A percentile compares a stretch with the other conserved stretches of the same genome.
Conservation (phyloP, 2,113 vertebrate species). For the Microtus richardsoni region DNA sequence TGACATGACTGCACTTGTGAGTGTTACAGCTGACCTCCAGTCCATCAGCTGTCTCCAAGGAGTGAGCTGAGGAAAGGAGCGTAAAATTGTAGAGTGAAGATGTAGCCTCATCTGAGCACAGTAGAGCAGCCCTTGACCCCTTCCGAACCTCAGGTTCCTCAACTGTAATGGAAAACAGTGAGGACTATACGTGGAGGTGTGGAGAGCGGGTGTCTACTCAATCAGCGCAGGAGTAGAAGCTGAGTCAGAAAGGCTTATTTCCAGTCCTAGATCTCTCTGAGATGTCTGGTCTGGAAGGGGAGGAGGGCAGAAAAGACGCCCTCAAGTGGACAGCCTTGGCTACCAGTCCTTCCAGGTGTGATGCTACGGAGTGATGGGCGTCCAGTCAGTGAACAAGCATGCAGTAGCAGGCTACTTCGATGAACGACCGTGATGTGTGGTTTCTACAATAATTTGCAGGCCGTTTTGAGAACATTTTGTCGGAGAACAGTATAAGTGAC, state of each 20-base stretch:
- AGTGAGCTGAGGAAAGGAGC: fast-evolving
- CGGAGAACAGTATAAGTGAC: conserved; percentile 80
- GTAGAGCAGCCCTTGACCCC: background rate
- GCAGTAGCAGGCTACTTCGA: background rate
- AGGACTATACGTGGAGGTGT: background rate
- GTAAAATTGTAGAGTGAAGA: fast-evolving
- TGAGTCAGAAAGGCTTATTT: background rate
- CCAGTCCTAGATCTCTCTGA: background rate
- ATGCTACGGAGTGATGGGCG: background rate
- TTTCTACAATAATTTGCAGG: conserved; percentile 81
- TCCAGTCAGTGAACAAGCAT: fast-evolving
- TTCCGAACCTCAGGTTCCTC: background rate
- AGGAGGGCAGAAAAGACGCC: background rate
- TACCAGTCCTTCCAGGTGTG: fast-evolving
- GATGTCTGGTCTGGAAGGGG: background rate
- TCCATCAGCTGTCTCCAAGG: no score
- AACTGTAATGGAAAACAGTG: background rate
- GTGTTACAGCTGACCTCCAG: background rate
- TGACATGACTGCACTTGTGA: background rate
- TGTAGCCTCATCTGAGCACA: background rate
- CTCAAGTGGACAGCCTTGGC: background rate
- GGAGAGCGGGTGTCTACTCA: background rate
- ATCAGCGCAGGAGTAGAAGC: background rate
- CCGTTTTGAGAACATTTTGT: conserved; percentile 87
- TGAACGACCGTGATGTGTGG: background rate